A percentile compares a stretch with the other conserved stretches of the same genome.
Conservation (phyloP, 2,888 invertebrate genomes). For the Parnassius apollo region DNA sequence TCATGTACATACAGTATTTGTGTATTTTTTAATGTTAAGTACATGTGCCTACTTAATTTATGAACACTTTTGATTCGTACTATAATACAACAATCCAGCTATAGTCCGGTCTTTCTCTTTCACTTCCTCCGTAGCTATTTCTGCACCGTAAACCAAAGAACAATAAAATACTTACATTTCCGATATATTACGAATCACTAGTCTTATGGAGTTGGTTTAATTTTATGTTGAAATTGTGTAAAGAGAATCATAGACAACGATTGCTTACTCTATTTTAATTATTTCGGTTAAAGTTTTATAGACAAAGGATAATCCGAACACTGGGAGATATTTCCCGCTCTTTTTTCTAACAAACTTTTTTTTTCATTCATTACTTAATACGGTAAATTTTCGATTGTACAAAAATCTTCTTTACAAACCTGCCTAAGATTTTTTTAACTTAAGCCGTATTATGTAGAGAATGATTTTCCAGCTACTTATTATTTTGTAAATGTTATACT, state of each 20-base stretch:
- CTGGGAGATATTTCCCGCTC: conserved; percentile 9
- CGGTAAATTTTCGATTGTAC: conserved; percentile 18
- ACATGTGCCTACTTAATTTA: conserved; percentile 42
- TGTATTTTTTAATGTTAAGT: conserved; percentile 35
- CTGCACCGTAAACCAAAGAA: conserved; percentile 52
- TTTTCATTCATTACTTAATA: conserved; percentile 14
- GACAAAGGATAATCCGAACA: background rate
- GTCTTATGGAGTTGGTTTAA: conserved; percentile 40
- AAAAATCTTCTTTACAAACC: conserved; percentile 9
- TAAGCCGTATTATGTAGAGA: conserved; percentile 8
- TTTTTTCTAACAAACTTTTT: conserved; percentile 19
- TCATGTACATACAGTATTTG: conserved; percentile 61
- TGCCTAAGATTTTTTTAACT: conserved; percentile 6
- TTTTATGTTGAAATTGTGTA: conserved; percentile 35
- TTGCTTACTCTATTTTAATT: conserved; percentile 31
- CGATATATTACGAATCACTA: conserved; percentile 38
- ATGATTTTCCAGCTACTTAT: conserved; percentile 10
- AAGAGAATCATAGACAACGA: conserved; percentile 34
- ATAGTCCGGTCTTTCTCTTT: conserved; percentile 20
- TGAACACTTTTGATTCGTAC: conserved; percentile 31
- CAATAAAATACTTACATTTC: conserved; percentile 36
- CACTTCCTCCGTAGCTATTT: conserved; percentile 35
- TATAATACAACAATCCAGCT: conserved; percentile 10
- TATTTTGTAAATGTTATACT: conserved; percentile 33
- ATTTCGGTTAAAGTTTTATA: conserved; percentile 3